Evolutionary conservation across 2,888 invertebrate species (phyloP), one percentile per base, ranked within the genome.

Genomic region (Uloborus plumipes): DNA sequence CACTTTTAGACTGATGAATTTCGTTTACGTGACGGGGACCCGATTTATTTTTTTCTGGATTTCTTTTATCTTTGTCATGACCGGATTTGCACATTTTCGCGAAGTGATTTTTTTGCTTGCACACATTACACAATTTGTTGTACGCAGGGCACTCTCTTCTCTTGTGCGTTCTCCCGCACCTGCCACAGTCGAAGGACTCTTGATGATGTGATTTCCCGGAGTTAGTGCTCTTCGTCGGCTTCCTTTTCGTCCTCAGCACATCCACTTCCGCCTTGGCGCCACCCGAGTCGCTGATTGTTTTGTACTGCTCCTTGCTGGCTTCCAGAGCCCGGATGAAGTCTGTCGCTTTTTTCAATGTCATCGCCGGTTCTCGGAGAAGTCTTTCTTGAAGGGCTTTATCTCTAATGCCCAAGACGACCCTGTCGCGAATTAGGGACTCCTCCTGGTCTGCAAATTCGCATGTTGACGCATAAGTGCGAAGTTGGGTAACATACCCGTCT

Each of bases 361-460:
- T 16, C 0, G 14, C n/a, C 0, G 58, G 11, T 49, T 66, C 66
- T 1, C 26, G 9, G 1, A 66, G 22, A 11, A 75, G 55, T 15
- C 75, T 16, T 22, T 75, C 66, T 14, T 58, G 47, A 0, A 47
- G 18, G 3, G 13, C 1, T 16, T 15, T 50, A 4, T 75, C 18
- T 0, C 13, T 1, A 3, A 75, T 18, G 4, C 74, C 58, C 3
- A 66, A 26, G 22, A 61, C 72, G 13, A 72, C 39, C 0, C 72
- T 13, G 26, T 72, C 61, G 1, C 72, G 62, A 31, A 62, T 62
- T 0, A 62, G 50, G 11, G 18, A 15, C 1, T 18, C 15, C 14
- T 50, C 62, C 31, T 72, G 72, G 16, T 22, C 59, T 16, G 20
- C 26, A 22, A 62, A 62, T n/a, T 62, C 49, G 39, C 72, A 72